Base-by-base conservation (phyloP, 2,888 invertebrate species). In the Synergus japonicus region DNA sequence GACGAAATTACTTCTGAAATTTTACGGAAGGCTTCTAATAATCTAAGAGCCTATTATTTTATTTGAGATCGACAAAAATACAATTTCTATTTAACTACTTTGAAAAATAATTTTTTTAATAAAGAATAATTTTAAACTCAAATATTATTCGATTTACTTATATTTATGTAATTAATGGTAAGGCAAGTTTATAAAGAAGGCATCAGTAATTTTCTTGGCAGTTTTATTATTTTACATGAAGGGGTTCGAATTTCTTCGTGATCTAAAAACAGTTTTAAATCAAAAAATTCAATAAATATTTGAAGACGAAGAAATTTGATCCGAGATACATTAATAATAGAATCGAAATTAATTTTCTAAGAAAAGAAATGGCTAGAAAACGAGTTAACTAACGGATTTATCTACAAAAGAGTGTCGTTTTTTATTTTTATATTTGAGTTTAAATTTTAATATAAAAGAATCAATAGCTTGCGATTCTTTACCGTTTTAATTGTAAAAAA, bases 61-160 rank as follows among this genome's bases (percentile, higher is more conserved):
- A 73, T 73, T 54, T 73, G 54, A 4, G 54, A 37, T 54, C 37
- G 13, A 18, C 41, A n/a, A 54, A 29, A n/a, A 73, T 54, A 73
- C n/a, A 18, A 2, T 2, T 29, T 58, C 58, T 46, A 78, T 41
- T 78, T 49, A 37, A 37, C 37, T 37, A 7, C 37, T 37, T 37
- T 65, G 69, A 77, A 67, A 79, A 78, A 78, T 69, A 58, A 58
- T 64, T 79, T 77, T 37, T 1, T n/a, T 67, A 58, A 3, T 3
- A 18, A 58, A 18, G 9, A 9, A 9, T 18, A 58, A 58, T 49
- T 15, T 0, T 15, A 15, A 49, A 13, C 13, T 49, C 4, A 13
- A 49, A 46, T 46, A 46, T 46, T 46, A 15, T 13, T 13, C 4
- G 37, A 49, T 49, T 54, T 63, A 9, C 8, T 37, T 18, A 77